A percentile compares a stretch with the other conserved stretches of the same genome.
Evolutionary conservation across 1,140 invertebrate genomes (phyloP).

Genomic region (Penaeus chinensis): DNA sequence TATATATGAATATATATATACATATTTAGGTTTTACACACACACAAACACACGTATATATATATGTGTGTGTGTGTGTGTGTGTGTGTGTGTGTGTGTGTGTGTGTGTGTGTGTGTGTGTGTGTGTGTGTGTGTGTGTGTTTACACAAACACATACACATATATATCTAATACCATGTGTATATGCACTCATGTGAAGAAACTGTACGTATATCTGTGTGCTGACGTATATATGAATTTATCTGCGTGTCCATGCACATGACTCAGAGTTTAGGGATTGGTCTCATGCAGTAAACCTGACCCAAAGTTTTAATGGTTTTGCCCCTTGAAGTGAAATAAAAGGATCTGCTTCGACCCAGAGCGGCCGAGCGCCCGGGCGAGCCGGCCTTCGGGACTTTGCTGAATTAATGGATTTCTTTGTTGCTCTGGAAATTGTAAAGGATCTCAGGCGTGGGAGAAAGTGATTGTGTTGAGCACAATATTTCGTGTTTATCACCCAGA

Average conservation of each 20-base stretch:
- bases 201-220: background rate
- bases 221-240: background rate
- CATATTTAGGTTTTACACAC: no score
- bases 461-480: no score
- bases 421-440: no score
- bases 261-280: background rate
- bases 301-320: no score
- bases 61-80: background rate
- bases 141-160: fast-evolving
- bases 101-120: conserved; percentile 18
- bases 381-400: background rate
- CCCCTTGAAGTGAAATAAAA: no score
- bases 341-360: background rate
- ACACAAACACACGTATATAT: no score
- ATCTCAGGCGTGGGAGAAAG: no score
- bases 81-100: conserved; percentile 18
- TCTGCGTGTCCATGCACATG: background rate
- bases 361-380: background rate
- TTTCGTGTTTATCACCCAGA: no score
- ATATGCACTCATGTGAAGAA: no score
- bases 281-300: background rate
- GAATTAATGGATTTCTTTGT: no score
- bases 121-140: background rate
- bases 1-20: no score
- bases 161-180: no score